A percentile compares a stretch with the other conserved stretches of the same genome.
phyloP scores from a whole-genome alignment of 2,113 vertebrate species.

The Serilophus lunatus region DNA sequence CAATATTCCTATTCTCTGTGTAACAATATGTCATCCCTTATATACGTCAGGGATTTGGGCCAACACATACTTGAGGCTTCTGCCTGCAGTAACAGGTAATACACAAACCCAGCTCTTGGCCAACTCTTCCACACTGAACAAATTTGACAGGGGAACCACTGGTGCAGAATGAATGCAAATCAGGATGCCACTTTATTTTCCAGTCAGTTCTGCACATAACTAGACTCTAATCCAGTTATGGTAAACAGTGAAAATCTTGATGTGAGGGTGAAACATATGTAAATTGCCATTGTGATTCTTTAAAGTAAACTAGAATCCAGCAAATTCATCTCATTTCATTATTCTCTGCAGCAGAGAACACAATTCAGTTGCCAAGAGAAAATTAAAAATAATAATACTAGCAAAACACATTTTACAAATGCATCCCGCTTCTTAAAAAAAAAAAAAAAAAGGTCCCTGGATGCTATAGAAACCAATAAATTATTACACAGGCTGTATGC shows the following conservation, averaged over 20 bases:
- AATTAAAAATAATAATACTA: constrained; percentile 27
- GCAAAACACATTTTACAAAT: not conserved
- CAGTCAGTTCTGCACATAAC: constrained; percentile 18
- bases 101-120: not conserved
- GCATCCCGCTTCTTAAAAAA: not conserved
- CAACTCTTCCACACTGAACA: not conserved
- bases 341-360: not conserved
- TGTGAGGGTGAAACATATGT: constrained; percentile 1
- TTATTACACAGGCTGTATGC: not conserved
- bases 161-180: constrained; percentile 52
- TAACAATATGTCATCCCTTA: not conserved
- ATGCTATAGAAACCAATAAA: not conserved
- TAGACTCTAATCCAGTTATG: constrained; percentile 42
- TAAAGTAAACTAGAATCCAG: not conserved
- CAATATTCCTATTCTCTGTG: not conserved
- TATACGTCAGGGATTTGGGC: not conserved
- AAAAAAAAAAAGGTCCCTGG: not conserved
- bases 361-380: constrained; percentile 7
- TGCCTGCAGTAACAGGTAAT: constrained; percentile 41
- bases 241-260: constrained; percentile 5
- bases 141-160: constrained; percentile 6
- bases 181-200: constrained; percentile 14
- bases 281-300: constrained; percentile 9
- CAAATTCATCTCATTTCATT: not conserved
- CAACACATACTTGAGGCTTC: not conserved